These are phyloP conservation scores for Phenacoccus solenopsis DNA, from an alignment of 1,140 invertebrate genomes.

Conservation along the genomic window DNA sequence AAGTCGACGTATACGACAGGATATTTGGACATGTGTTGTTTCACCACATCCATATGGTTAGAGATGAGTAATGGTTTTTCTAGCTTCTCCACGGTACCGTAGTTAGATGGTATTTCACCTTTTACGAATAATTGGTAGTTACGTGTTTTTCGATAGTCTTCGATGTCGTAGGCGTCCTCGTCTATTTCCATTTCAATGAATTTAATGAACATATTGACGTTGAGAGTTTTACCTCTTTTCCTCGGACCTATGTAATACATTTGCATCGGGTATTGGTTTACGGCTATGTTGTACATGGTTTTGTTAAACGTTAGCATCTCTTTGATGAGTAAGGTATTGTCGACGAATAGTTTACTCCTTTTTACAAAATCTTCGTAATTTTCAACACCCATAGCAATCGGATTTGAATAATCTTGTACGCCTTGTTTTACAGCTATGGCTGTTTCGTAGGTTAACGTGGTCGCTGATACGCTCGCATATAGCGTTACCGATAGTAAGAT, in stretches of 20 bases:
- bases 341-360: not conserved
- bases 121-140: not conserved
- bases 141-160: not conserved
- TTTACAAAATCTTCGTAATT: not conserved
- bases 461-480: too few relatives aligned
- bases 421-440: too few relatives aligned
- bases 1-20: not conserved
- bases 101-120: not conserved
- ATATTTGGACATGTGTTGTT: not conserved
- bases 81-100: not conserved
- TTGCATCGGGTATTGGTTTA: too few relatives aligned
- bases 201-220: not conserved
- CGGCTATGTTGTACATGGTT: too few relatives aligned
- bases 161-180: not conserved
- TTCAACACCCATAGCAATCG: not conserved
- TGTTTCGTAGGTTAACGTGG: too few relatives aligned
- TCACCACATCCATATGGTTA: not conserved
- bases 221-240: not conserved
- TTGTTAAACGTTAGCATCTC: too few relatives aligned
- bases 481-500: too few relatives aligned
- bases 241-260: too few relatives aligned
- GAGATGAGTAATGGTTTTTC: not conserved
- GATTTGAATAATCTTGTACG: too few relatives aligned
- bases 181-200: not conserved
- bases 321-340: not conserved